These are phyloP conservation scores for Tautogolabrus adspersus DNA, from an alignment of 2,113 vertebrate species.

Conservation along the genomic window DNA sequence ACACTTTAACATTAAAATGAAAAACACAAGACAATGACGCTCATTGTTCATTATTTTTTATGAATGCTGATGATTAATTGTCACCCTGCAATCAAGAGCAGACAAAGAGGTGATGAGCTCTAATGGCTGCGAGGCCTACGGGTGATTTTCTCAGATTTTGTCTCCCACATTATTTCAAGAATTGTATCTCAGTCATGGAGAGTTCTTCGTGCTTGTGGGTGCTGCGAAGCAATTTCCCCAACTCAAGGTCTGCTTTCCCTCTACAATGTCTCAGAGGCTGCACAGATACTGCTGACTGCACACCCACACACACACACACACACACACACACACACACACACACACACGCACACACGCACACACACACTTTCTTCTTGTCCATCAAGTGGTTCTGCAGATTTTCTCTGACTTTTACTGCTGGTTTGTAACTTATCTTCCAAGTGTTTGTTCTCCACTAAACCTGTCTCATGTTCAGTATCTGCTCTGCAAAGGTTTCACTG, in stretches of 20 bases:
- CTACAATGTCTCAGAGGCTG: constrained; percentile 4
- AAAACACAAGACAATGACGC: too few species aligned
- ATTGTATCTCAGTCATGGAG: neutral
- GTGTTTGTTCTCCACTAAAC: constrained; percentile 27
- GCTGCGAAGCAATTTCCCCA: constrained; percentile 8
- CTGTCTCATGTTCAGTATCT: constrained; percentile 4
- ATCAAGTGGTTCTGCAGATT: constrained; percentile 31
- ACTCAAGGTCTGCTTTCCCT: constrained; percentile 26
- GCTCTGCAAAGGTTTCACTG: constrained; percentile 13
- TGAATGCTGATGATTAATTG: neutral
- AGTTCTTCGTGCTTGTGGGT: constrained; percentile 19
- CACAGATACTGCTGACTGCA: neutral
- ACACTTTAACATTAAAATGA: too few species aligned
- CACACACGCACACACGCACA: neutral
- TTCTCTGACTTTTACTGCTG: neutral
- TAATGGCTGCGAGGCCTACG: constrained; percentile 10
- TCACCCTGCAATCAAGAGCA: neutral
- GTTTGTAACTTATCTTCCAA: neutral
- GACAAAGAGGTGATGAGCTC: neutral
- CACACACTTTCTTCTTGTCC: neutral
- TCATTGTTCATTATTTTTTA: too few species aligned
- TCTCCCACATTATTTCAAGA: constrained; percentile 11
- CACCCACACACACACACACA: neutral
- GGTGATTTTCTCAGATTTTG: neutral
- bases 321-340: neutral